Base-by-base conservation (phyloP, 2,113 vertebrate species). In the Atractosteus spatula region DNA sequence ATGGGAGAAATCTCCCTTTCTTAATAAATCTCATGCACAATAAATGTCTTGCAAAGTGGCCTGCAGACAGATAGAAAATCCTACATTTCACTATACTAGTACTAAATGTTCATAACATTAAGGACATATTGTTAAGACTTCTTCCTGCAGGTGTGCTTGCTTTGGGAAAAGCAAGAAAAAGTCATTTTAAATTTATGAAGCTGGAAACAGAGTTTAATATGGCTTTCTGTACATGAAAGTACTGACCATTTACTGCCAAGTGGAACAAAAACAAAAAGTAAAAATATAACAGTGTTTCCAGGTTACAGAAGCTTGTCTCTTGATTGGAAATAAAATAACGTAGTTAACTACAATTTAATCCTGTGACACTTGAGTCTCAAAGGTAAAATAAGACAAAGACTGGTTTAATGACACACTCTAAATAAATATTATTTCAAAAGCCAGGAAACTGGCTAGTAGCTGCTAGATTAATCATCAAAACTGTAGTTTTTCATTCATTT, bases 181-280 rank as follows among this genome's bases (percentile, higher is more conserved):
- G 77, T 77, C 78, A 74, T 78, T 71, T 79, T 57, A 74, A 78
- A 86, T 87, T 85, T 83, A 87, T 78, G 68, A 80, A 84, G 78
- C 79, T 2, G 62, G 85, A 86, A 87, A 84, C 76, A 82, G 66
- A 82, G 77, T 78, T 85, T 85, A 84, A 73, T 72, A 77, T 55
- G 8, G 79, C 80, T 76, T 79, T 82, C 51, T 71, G 73, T 78
- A 77, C 77, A 84, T 80, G 70, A 81, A 80, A 73, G 72, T 79
- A 72, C 57, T 8, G 41, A 55, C 62, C 57, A 29, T 57, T 67
- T 64, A 56, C 65, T 84, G 82, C 84, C 84, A 83, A 85, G 59
- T 77, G 79, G 72, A 78, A 79, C 62, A 62, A 75, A 71, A 64
- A 65, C 65, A 55, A 65, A 56, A 17, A 41, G 72, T 16, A 55